phyloP scores from a whole-genome alignment of 2,888 invertebrate genomes.

The Polydrusus cervinus region DNA sequence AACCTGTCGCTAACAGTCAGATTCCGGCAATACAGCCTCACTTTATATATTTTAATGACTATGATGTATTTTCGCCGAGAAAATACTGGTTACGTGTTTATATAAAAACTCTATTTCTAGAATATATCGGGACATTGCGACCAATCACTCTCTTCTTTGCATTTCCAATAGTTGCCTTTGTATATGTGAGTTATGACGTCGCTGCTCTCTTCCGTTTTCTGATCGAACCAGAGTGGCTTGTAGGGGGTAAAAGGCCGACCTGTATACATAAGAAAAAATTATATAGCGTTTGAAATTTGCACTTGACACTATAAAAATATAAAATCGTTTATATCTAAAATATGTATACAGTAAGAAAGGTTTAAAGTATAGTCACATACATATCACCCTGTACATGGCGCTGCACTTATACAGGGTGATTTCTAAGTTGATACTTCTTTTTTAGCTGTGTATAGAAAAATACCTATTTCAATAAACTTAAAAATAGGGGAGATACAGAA shows the following conservation, averaged over 20 bases:
- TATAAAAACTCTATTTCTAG: slow-evolving; percentile 65
- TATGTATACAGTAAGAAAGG: no score
- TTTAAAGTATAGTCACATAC: no score
- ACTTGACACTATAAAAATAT: no score
- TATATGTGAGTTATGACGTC: slow-evolving; percentile 85
- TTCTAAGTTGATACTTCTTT: no score
- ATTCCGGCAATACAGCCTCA: not conserved
- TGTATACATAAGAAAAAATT: slow-evolving; percentile 55
- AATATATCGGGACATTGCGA: slow-evolving; percentile 92
- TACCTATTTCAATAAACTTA: no score
- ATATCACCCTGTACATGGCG: no score
- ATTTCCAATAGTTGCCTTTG: slow-evolving; percentile 93
- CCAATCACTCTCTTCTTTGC: slow-evolving; percentile 93
- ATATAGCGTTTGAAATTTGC: not conserved
- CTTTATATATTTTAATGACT: slow-evolving; percentile 23
- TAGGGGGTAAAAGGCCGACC: slow-evolving; percentile 81
- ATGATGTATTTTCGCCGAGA: slow-evolving; percentile 34
- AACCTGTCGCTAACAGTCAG: not conserved
- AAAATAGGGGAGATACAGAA: no score
- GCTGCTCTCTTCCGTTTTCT: slow-evolving; percentile 83
- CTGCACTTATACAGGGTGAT: no score
- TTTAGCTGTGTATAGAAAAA: no score
- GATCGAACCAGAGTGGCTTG: slow-evolving; percentile 92
- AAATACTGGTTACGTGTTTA: slow-evolving; percentile 22
- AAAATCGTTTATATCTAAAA: no score